Conservation (phyloP, 2,113 vertebrate species). For the Patagioenas fasciata region DNA sequence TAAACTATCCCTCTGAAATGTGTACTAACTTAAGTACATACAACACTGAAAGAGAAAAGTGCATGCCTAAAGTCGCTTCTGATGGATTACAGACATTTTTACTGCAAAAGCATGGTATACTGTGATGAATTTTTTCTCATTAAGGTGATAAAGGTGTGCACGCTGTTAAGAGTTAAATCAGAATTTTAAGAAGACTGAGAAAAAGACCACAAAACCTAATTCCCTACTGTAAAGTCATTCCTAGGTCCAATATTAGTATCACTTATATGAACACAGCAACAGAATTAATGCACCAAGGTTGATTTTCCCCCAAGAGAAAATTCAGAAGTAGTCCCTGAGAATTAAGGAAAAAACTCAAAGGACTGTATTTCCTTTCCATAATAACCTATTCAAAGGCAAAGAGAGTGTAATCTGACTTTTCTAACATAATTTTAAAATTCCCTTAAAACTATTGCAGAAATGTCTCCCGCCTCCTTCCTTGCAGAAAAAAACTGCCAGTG, state of each 20-base stretch:
- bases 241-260: not conserved
- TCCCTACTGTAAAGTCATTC: not conserved
- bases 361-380: not conserved
- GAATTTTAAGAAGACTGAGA: not conserved
- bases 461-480: not conserved
- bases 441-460: not conserved
- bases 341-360: not conserved
- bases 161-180: not conserved
- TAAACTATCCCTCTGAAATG: not conserved
- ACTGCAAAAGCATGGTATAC: not conserved
- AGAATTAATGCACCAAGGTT: not conserved
- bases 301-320: not conserved
- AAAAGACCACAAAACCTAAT: not conserved
- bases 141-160: not conserved
- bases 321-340: not conserved
- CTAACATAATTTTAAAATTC: not conserved
- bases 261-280: not conserved
- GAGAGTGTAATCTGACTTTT: not conserved
- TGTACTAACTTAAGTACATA: not conserved
- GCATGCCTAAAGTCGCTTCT: not conserved
- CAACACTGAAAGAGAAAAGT: not conserved
- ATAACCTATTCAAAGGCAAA: not conserved
- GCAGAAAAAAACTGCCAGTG: not conserved
- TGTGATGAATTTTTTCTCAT: not conserved
- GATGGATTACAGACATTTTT: not conserved